A percentile compares a stretch with the other conserved stretches of the same genome.
phyloP scores from a whole-genome alignment of 2,888 invertebrate species.

The Spilarctia lutea region DNA sequence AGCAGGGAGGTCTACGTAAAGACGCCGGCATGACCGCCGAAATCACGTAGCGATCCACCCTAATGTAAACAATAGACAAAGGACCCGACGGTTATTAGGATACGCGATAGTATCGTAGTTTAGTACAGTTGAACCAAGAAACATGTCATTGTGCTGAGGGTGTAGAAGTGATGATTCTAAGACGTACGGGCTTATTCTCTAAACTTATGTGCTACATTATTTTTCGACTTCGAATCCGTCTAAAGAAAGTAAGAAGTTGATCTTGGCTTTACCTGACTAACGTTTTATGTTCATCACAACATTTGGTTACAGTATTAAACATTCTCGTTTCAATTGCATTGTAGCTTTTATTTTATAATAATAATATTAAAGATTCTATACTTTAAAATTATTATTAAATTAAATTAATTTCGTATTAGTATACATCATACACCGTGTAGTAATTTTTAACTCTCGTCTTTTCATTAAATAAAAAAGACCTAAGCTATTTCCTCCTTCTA shows the following conservation, averaged over 20 bases:
- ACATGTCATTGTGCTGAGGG: constrained; percentile 3
- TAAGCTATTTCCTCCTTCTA: neutral
- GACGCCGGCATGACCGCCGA: constrained; percentile 82
- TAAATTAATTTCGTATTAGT: too few relatives aligned
- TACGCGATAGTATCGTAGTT: constrained; percentile 69
- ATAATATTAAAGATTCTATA: too few relatives aligned
- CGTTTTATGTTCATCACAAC: neutral
- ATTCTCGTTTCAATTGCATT: neutral
- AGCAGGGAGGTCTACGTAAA: constrained; percentile 82
- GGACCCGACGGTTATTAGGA: constrained; percentile 78
- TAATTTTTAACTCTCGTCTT: neutral
- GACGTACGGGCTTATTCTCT: neutral
- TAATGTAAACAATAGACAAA: constrained; percentile 86
- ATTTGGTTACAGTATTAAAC: neutral
- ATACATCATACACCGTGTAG: too few relatives aligned
- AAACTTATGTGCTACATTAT: neutral
- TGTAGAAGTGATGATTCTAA: neutral
- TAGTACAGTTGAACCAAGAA: constrained; percentile 38
- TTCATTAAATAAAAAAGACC: neutral
- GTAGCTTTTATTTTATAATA: too few relatives aligned
- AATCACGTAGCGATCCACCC: constrained; percentile 81
- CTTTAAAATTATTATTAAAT: too few relatives aligned
- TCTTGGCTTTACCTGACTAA: neutral
- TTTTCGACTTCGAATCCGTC: neutral
- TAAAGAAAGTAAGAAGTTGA: neutral